These are phyloP conservation scores for Amphipoea oculea DNA, from an alignment of 2,888 invertebrate genomes.

Conservation along the genomic window DNA sequence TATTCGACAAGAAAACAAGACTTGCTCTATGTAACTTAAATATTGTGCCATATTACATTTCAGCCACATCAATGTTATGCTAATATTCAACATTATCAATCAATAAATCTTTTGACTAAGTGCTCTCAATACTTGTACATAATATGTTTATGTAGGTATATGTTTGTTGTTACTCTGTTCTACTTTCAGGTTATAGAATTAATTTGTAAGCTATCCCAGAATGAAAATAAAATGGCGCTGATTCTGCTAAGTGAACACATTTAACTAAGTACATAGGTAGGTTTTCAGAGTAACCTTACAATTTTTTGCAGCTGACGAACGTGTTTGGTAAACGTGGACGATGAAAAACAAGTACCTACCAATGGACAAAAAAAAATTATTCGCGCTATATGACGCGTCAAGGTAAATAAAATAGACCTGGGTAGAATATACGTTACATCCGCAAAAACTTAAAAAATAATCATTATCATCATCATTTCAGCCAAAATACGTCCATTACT, in stretches of 20 bases:
- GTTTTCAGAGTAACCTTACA: not conserved
- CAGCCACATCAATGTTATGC: constrained; percentile 26
- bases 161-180: constrained; percentile 1
- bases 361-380: not conserved
- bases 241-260: not conserved
- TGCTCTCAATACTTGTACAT: constrained; percentile 15
- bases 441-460: too few relatives aligned
- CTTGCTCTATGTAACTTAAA: not conserved
- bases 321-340: not conserved
- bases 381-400: not conserved
- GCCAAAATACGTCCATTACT: too few relatives aligned
- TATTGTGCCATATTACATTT: constrained; percentile 18
- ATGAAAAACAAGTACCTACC: not conserved
- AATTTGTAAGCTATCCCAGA: too few relatives aligned
- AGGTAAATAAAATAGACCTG: not conserved
- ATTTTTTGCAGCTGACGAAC: not conserved
- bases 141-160: not conserved
- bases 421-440: too few relatives aligned
- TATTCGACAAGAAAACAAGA: not conserved
- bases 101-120: constrained; percentile 31
- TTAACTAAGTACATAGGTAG: not conserved
- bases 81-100: constrained; percentile 19
- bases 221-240: not conserved
- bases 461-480: not conserved
- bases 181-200: not conserved